These are phyloP conservation scores for Drosophila kuntzei DNA, from an alignment of 2,888 invertebrate genomes.

Conservation along the genomic window DNA sequence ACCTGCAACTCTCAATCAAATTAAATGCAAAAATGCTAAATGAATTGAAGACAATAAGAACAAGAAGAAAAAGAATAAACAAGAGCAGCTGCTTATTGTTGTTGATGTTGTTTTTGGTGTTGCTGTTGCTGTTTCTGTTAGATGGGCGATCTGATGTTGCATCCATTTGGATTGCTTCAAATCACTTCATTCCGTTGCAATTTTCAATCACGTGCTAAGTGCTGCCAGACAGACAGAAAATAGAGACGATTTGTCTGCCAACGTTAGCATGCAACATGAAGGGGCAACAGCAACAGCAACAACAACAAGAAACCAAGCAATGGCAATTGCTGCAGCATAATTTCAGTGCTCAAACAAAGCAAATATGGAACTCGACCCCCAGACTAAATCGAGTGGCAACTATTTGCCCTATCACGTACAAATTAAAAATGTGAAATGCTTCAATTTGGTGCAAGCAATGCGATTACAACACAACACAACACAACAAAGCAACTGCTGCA, in stretches of 20 bases:
- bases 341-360: conserved; percentile 68
- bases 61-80: conserved; percentile 1
- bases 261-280: conserved; percentile 63
- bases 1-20: conserved; percentile 48
- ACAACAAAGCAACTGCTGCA: conserved; percentile 18
- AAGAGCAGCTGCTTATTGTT: conserved; percentile 24
- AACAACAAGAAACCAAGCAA: conserved; percentile 28
- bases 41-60: conserved; percentile 54
- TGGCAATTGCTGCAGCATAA: conserved; percentile 57
- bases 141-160: conserved; percentile 17
- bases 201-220: conserved; percentile 83
- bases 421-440: conserved; percentile 83
- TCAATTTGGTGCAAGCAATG: conserved; percentile 74
- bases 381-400: conserved; percentile 69
- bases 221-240: conserved; percentile 61
- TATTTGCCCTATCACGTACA: conserved; percentile 83
- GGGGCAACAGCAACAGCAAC: conserved; percentile 18
- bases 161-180: conserved; percentile 45
- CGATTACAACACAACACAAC: conserved; percentile 50
- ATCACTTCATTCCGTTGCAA: conserved; percentile 79
- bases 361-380: conserved; percentile 38
- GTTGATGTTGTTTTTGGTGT: conserved; percentile 6
- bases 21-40: conserved; percentile 50
- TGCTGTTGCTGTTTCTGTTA: neutral
- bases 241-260: conserved; percentile 73